These are phyloP conservation scores for Nephrocerus scutellatus DNA, from an alignment of 2,888 invertebrate genomes.

Conservation along the genomic window DNA sequence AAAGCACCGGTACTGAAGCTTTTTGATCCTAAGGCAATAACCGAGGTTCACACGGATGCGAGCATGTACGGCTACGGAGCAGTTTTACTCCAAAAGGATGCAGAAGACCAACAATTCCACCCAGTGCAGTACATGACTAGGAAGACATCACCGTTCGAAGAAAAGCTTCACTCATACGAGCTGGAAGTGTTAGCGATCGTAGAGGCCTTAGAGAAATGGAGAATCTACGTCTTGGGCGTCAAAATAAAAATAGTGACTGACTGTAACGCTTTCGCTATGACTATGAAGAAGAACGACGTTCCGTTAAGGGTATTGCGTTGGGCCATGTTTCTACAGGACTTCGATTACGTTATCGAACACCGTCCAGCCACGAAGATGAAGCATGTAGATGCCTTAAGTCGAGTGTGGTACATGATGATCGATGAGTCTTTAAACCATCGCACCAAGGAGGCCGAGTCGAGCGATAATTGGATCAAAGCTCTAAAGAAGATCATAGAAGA, in stretches of 20 bases:
- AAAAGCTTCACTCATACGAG: constrained; percentile 21
- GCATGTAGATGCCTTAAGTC: constrained; percentile 22
- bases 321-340: constrained; percentile 20
- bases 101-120: constrained; percentile 3
- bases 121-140: constrained; percentile 11
- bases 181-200: constrained; percentile 22
- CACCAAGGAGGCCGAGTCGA: neutral
- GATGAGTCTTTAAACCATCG: neutral
- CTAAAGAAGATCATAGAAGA: neutral
- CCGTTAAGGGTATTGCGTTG: constrained; percentile 16
- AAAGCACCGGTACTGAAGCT: constrained; percentile 15
- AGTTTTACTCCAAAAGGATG: constrained; percentile 15
- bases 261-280: constrained; percentile 9
- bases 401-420: neutral
- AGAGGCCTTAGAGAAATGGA: constrained; percentile 22
- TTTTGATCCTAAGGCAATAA: constrained; percentile 7
- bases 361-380: constrained; percentile 16
- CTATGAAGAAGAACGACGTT: constrained; percentile 13
- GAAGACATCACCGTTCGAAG: constrained; percentile 2
- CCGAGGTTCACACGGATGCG: constrained; percentile 19
- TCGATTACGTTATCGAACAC: constrained; percentile 19
- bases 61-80: constrained; percentile 16
- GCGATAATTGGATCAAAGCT: neutral
- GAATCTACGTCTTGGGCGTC: constrained; percentile 20
- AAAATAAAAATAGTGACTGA: constrained; percentile 30